phyloP scores from a whole-genome alignment of 2,888 invertebrate genomes.

The Phragmatobia fuliginosa region DNA sequence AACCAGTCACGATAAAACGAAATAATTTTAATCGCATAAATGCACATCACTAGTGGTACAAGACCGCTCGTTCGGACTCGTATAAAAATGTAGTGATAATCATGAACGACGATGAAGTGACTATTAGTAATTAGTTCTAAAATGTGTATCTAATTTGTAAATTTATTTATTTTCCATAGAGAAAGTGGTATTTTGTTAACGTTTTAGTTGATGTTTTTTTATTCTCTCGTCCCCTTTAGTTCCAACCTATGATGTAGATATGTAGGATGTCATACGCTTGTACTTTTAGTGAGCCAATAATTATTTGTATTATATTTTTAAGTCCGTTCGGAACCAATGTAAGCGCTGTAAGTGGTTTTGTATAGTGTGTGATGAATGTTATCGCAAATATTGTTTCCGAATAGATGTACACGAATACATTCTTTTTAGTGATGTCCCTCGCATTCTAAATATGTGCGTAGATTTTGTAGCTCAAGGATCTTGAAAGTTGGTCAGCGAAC shows the following conservation, averaged over 20 bases:
- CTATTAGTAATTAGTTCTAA: slow-evolving; percentile 80
- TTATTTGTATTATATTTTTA: slow-evolving; percentile 80
- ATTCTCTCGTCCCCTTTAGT: slow-evolving; percentile 80
- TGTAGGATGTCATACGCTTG: slow-evolving; percentile 86
- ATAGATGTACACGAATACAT: slow-evolving; percentile 71
- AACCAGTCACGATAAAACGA: slow-evolving; percentile 46
- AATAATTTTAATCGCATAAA: slow-evolving; percentile 45
- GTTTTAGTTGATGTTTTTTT: slow-evolving; percentile 85
- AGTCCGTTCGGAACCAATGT: slow-evolving; percentile 74
- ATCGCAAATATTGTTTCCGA: slow-evolving; percentile 73
- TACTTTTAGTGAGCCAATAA: slow-evolving; percentile 83
- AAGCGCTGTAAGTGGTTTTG: slow-evolving; percentile 69
- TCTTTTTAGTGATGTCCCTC: slow-evolving; percentile 72
- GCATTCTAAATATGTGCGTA: slow-evolving; percentile 65
- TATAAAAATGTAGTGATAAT: slow-evolving; percentile 77
- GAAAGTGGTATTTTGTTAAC: slow-evolving; percentile 87
- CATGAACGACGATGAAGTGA: slow-evolving; percentile 77
- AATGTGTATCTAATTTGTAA: slow-evolving; percentile 86
- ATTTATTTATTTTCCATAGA: slow-evolving; percentile 87
- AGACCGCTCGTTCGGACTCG: slow-evolving; percentile 65
- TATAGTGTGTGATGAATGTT: slow-evolving; percentile 69
- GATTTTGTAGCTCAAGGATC: slow-evolving; percentile 50
- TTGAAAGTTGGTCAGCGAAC: slow-evolving; percentile 51
- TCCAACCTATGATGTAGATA: slow-evolving; percentile 83
- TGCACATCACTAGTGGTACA: slow-evolving; percentile 40